Evolutionary conservation across 2,888 invertebrate species (phyloP).

Genomic region (Dryomyza anilis): DNA sequence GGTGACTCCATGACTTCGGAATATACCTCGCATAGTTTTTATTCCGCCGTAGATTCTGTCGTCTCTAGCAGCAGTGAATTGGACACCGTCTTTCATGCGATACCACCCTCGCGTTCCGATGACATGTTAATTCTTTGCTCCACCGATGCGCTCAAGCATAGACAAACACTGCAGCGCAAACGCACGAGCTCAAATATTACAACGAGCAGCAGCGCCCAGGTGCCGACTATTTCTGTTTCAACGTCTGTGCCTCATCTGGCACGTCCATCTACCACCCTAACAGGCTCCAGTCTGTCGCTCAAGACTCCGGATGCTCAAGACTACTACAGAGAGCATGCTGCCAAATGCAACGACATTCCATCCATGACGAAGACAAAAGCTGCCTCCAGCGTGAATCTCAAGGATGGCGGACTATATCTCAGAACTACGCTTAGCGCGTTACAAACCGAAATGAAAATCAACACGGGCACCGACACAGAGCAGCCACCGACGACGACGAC

Average conservation of each 20-base stretch:
- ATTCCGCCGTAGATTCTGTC: constrained; percentile 52
- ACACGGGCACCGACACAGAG: no score
- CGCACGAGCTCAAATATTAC: constrained; percentile 65
- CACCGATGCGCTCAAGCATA: constrained; percentile 60
- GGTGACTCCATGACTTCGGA: constrained; percentile 65
- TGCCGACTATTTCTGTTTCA: constrained; percentile 46
- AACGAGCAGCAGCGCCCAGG: constrained; percentile 32
- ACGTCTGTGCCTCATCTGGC: constrained; percentile 70
- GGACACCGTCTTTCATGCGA: constrained; percentile 57
- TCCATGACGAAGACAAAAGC: constrained; percentile 63
- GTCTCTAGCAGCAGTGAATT: constrained; percentile 48
- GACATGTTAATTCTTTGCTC: constrained; percentile 69
- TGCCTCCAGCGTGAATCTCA: constrained; percentile 59
- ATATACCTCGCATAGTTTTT: constrained; percentile 62
- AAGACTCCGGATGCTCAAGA: constrained; percentile 55
- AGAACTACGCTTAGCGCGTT: constrained; percentile 65
- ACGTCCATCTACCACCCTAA: constrained; percentile 60
- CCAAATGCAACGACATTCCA: constrained; percentile 62
- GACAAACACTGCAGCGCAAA: constrained; percentile 64
- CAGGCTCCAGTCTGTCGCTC: constrained; percentile 44
- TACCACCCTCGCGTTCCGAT: constrained; percentile 81
- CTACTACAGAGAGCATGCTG: constrained; percentile 33
- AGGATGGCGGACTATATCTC: constrained; percentile 59
- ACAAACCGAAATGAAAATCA: constrained; percentile 62
- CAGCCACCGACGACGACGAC: no score